These are phyloP conservation scores for Indicator maculatus DNA, from an alignment of 2,113 vertebrate genomes.

Conservation along the genomic window DNA sequence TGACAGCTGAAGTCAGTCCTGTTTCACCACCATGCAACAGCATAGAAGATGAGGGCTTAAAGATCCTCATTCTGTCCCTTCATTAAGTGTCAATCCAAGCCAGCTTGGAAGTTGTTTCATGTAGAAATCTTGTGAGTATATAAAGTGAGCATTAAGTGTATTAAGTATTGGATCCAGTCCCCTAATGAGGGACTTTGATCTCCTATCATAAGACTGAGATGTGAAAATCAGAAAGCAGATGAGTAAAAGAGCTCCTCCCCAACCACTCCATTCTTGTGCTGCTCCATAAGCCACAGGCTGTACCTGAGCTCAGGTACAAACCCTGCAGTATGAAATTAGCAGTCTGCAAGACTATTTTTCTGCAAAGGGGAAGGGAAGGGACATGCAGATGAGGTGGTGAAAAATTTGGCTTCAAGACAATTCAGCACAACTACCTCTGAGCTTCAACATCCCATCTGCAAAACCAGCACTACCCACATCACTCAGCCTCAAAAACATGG, in stretches of 20 bases:
- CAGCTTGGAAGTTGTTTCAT: background rate
- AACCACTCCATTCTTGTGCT: background rate
- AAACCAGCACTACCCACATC: background rate
- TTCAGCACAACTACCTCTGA: background rate
- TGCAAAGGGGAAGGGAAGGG: background rate
- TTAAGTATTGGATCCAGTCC: constrained; percentile 28
- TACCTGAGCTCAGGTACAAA: background rate
- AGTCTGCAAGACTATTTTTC: background rate
- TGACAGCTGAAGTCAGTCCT: background rate
- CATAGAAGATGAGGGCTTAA: background rate
- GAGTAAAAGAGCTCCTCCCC: background rate
- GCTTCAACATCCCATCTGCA: background rate
- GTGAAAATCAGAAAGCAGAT: constrained; percentile 41
- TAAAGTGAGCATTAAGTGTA: background rate
- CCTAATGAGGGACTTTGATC: constrained; percentile 50
- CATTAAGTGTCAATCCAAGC: background rate
- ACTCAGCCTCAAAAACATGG: background rate
- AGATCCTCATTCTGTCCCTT: background rate
- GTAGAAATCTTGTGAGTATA: background rate
- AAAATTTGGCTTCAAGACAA: background rate
- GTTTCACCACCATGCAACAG: background rate
- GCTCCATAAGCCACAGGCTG: background rate
- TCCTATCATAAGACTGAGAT: constrained; percentile 9
- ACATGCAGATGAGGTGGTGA: background rate
- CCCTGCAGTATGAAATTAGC: background rate